Percentiles rank a stretch among this genome's conserved stretches.
These are phyloP conservation scores for Lucinisca nassula DNA, from an alignment of 2,888 invertebrate genomes.

Conservation along the genomic window DNA sequence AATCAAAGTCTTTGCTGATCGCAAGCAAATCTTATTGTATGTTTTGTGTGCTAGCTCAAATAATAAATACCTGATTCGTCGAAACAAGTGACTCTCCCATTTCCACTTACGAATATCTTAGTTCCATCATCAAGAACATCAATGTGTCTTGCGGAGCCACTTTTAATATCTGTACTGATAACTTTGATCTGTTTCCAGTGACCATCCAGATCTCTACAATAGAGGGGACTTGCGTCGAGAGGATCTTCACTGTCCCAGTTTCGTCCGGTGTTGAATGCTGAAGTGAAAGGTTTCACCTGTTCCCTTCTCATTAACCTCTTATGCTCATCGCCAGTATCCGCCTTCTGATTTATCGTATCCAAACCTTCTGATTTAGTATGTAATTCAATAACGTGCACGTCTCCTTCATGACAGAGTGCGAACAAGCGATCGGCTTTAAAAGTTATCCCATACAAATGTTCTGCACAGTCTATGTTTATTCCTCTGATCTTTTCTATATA, in stretches of 20 bases:
- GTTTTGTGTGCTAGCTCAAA: background rate
- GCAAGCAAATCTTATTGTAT: no score
- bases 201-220: background rate
- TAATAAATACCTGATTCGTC: conserved; percentile 41
- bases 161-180: conserved; percentile 18
- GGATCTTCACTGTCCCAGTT: background rate
- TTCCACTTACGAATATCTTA: conserved; percentile 42
- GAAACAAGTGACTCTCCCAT: conserved; percentile 46
- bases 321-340: background rate
- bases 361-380: background rate
- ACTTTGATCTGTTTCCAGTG: background rate
- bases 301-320: background rate
- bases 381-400: conserved; percentile 51
- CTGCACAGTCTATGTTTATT: conserved; percentile 38
- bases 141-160: conserved; percentile 44
- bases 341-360: background rate
- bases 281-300: background rate
- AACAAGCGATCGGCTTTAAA: conserved; percentile 27
- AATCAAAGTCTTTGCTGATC: no score
- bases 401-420: conserved; percentile 54
- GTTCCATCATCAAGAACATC: conserved; percentile 30
- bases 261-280: background rate
- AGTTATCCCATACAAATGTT: conserved; percentile 47
- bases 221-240: background rate
- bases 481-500: conserved; percentile 50